Evolutionary conservation across 2,888 invertebrate species (phyloP).

Genomic region (Acanthosepion lycidas): DNA sequence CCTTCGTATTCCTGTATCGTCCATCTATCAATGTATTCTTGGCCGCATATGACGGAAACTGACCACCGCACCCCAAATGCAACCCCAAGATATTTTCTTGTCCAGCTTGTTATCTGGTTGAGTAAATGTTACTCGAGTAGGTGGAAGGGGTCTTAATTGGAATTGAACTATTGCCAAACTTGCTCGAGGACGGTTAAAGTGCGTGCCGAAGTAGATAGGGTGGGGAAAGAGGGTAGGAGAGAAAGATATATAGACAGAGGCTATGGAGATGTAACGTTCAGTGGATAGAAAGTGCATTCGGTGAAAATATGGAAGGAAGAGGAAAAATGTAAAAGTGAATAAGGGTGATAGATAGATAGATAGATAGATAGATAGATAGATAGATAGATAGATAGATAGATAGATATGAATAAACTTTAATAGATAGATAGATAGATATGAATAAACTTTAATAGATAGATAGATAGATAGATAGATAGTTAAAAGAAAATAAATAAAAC

Average conservation of each 20-base stretch:
- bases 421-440: too few species aligned
- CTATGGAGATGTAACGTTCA: too few species aligned
- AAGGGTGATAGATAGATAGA: too few species aligned
- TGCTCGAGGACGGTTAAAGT: background rate
- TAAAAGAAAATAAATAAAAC: too few species aligned
- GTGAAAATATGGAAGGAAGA: background rate
- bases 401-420: too few species aligned
- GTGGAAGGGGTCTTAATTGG: background rate
- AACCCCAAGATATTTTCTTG: background rate
- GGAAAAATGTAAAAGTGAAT: background rate
- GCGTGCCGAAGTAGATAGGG: background rate
- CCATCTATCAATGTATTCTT: background rate
- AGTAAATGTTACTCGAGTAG: background rate
- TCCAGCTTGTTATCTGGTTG: background rate
- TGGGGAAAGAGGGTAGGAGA: background rate
- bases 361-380: too few species aligned
- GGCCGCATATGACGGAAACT: background rate
- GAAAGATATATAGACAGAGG: background rate
- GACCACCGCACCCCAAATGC: background rate
- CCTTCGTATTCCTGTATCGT: background rate
- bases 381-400: too few species aligned
- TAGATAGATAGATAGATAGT: too few species aligned
- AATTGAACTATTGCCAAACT: background rate
- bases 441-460: too few species aligned
- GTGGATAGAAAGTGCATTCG: too few species aligned